Percentiles rank a stretch among this genome's conserved stretches.
Evolutionary conservation across 2,888 invertebrate genomes (phyloP).

Genomic region (Trisateles emortualis): DNA sequence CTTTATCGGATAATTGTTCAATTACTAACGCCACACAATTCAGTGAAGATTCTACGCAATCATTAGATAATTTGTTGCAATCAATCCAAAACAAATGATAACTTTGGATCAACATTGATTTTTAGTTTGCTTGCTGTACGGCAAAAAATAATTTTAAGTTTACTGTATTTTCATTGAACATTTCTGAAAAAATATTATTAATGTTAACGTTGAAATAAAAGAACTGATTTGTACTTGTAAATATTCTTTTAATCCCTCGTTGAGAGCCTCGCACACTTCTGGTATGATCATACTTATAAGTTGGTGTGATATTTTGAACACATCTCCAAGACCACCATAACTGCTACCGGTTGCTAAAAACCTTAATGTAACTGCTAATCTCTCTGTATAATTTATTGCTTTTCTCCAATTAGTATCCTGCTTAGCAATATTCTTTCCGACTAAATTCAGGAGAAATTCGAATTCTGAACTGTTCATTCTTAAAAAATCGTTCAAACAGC

Average conservation of each 20-base stretch:
- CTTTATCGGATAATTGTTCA: conserved; percentile 24
- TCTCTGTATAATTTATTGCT: conserved; percentile 37
- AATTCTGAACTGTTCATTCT: conserved; percentile 39
- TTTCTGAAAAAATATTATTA: conserved; percentile 26
- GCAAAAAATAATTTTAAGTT: conserved; percentile 22
- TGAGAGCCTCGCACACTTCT: conserved; percentile 45
- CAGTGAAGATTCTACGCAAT: conserved; percentile 15
- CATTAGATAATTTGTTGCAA: too few species aligned
- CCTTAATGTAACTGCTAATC: conserved; percentile 40
- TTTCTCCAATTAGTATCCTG: conserved; percentile 33
- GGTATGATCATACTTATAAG: conserved; percentile 43
- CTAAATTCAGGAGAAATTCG: conserved; percentile 41
- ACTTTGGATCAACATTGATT: conserved; percentile 8
- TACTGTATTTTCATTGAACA: conserved; percentile 11
- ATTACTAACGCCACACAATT: conserved; percentile 1
- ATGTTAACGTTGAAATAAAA: conserved; percentile 16
- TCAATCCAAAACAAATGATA: conserved; percentile 36
- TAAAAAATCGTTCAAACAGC: conserved; percentile 27
- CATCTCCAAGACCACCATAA: conserved; percentile 45
- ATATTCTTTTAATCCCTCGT: conserved; percentile 38
- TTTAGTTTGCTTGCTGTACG: conserved; percentile 21
- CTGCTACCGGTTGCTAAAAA: conserved; percentile 47
- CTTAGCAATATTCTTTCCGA: conserved; percentile 34
- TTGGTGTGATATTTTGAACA: conserved; percentile 44
- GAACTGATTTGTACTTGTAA: conserved; percentile 35